These are phyloP conservation scores for Acronicta aceris DNA, from an alignment of 2,888 invertebrate species.

Conservation along the genomic window DNA sequence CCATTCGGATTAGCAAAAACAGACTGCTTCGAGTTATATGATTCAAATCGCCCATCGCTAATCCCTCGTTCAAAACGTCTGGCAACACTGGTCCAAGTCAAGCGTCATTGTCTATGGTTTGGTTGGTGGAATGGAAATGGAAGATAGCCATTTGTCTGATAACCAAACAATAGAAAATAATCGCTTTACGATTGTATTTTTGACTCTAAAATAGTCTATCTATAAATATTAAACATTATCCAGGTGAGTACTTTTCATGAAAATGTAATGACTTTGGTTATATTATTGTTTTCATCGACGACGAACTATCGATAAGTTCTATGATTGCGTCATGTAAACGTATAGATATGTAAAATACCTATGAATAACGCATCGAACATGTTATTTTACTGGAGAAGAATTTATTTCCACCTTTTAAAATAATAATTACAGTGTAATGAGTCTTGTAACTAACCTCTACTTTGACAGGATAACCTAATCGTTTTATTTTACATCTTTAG, in stretches of 20 bases:
- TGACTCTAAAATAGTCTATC: constrained; percentile 37
- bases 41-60: no score
- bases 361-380: constrained; percentile 54
- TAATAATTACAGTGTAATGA: constrained; percentile 29
- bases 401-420: constrained; percentile 17
- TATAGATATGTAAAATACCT: constrained; percentile 72
- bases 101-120: constrained; percentile 60
- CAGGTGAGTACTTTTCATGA: constrained; percentile 66
- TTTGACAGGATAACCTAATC: constrained; percentile 86
- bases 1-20: no score
- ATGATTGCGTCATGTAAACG: constrained; percentile 88
- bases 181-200: constrained; percentile 33
- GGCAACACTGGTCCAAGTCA: no score
- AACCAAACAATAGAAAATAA: constrained; percentile 66
- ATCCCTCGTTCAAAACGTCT: no score
- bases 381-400: constrained; percentile 21
- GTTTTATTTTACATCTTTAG: constrained; percentile 62
- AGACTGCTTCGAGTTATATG: no score
- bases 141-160: constrained; percentile 82
- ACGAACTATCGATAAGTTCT: constrained; percentile 78
- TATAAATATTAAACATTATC: constrained; percentile 45
- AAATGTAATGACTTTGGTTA: constrained; percentile 74
- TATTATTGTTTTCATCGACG: constrained; percentile 84
- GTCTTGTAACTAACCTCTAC: constrained; percentile 73
- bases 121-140: constrained; percentile 70